Conservation (phyloP, 1,140 invertebrate genomes). For the Melanaphis sacchari region DNA sequence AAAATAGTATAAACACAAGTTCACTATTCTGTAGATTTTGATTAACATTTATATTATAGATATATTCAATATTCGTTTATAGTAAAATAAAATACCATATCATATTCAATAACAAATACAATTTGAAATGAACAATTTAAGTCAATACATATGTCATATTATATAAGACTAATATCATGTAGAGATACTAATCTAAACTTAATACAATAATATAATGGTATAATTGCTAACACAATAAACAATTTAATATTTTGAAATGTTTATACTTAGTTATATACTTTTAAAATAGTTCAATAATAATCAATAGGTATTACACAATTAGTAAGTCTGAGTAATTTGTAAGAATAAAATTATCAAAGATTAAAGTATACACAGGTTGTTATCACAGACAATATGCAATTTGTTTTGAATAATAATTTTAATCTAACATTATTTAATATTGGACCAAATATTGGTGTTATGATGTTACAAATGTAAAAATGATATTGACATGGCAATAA, state of each 20-base stretch:
- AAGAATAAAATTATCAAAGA: background rate
- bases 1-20: background rate
- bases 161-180: background rate
- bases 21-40: background rate
- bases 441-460: constrained; percentile 8
- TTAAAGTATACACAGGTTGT: background rate
- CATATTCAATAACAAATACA: background rate
- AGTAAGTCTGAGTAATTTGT: background rate
- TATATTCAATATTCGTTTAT: background rate
- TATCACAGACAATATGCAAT: constrained; percentile 23
- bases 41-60: background rate
- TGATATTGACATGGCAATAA: background rate
- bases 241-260: background rate
- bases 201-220: background rate
- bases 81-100: background rate
- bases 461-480: background rate
- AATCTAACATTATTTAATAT: constrained; percentile 12
- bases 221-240: background rate
- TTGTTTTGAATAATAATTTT: constrained; percentile 8
- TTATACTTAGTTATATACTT: background rate
- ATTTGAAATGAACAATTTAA: background rate
- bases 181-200: background rate
- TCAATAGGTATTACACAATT: background rate
- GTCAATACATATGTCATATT: background rate
- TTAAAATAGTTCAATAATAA: background rate